Percentiles rank a stretch among this genome's conserved stretches.
phyloP scores from a whole-genome alignment of 2,888 invertebrate species.

The Erynnis tages region DNA sequence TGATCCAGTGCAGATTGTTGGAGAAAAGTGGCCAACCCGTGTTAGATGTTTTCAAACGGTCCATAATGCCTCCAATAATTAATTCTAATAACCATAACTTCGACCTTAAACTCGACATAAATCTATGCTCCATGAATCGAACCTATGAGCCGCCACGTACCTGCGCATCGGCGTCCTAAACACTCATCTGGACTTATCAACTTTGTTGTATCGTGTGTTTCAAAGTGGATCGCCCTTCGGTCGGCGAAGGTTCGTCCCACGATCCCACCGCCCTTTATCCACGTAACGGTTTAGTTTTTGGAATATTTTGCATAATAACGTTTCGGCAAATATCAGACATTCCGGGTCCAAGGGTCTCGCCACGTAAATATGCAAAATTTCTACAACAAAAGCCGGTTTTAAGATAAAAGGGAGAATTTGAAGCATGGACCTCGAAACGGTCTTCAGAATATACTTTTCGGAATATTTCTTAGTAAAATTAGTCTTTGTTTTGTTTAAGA shows the following conservation, averaged over 20 bases:
- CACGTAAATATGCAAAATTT: slow-evolving; percentile 23
- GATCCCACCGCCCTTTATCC: slow-evolving; percentile 11
- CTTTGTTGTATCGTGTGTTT: too few relatives aligned
- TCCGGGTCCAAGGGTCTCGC: slow-evolving; percentile 7
- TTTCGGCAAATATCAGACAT: slow-evolving; percentile 27
- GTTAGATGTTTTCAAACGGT: too few relatives aligned
- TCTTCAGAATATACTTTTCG: slow-evolving; percentile 3
- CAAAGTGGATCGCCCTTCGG: neutral
- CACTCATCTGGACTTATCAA: too few relatives aligned
- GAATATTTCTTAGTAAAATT: neutral
- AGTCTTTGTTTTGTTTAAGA: neutral
- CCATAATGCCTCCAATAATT: too few relatives aligned
- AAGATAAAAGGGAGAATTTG: slow-evolving; percentile 11
- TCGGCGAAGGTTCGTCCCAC: slow-evolving; percentile 8
- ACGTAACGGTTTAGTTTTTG: slow-evolving; percentile 21
- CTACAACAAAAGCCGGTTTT: slow-evolving; percentile 7
- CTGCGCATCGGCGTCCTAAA: too few relatives aligned
- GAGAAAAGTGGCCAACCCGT: too few relatives aligned
- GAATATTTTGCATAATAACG: slow-evolving; percentile 21
- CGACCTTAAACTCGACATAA: too few relatives aligned
- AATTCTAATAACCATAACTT: too few relatives aligned
- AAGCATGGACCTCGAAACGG: neutral
- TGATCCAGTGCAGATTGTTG: too few relatives aligned
- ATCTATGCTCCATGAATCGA: too few relatives aligned
- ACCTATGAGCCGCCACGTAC: too few relatives aligned